Evolutionary conservation across 2,797 vertebrate species (phyloP), one percentile per base, ranked within the genome.

Genomic region (Danio kyathit): DNA sequence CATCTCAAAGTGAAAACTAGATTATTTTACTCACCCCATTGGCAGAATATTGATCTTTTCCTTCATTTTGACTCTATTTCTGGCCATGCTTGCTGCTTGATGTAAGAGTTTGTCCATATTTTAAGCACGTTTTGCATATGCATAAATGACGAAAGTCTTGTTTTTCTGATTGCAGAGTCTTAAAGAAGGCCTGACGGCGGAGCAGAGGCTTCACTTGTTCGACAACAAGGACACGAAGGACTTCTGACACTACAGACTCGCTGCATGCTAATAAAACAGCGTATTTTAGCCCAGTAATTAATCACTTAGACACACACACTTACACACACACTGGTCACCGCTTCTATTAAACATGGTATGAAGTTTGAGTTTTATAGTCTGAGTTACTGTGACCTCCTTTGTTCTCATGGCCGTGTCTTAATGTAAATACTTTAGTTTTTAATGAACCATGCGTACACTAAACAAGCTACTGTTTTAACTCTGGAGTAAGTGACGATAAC

Each of bases 401-500:
- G 84, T 81, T 85, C 82, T 88, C 86, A 86, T 87, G 91, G 89
- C 87, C 85, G 91, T 88, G 90, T 93, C 93, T 94, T 92, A 92
- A 82, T 95, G 94, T 95, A 95, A 94, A 95, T 95, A 95, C 61
- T 83, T 86, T 85, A 48, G 89, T 93, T 94, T 95, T 95, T 93
- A 94, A 94, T 83, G 86, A 87, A 90, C 87, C 89, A 83, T 89
- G 88, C 90, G 79, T 90, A 93, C 90, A 92, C 91, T 94, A 93
- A 93, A 93, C 94, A 93, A 94, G 94, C 94, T 95, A 95, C 95
- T 94, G 94, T 95, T 94, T 93, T 92, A 94, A 94, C 90, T 88
- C 85, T 89, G 86, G 89, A 90, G 79, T 79, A 83, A 86, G 86
- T 87, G 87, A 84, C 88, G 81, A 87, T 71, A 88, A 88, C 10